These are phyloP conservation scores for Nycticebus coucang DNA, from an alignment of 2,113 vertebrate species.

Conservation along the genomic window DNA sequence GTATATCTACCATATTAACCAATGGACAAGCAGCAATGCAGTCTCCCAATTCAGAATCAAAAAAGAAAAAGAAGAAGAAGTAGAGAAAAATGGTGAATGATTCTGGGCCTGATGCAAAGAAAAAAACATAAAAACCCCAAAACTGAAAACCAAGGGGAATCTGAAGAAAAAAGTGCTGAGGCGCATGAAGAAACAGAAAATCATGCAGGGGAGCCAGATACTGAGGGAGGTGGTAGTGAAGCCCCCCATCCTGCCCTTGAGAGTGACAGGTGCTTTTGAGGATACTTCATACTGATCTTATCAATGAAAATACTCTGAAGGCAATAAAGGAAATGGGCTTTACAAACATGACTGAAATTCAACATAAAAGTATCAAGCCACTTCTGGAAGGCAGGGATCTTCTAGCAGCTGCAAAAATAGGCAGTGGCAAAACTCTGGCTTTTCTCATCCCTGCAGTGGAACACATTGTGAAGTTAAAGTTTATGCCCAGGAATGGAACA, in stretches of 20 bases:
- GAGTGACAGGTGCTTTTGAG: slow-evolving; percentile 98
- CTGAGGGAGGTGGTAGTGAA: slow-evolving; percentile 80
- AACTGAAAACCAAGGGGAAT: slow-evolving; percentile 41
- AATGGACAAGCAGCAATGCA: slow-evolving; percentile 31
- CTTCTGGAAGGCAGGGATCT: slow-evolving; percentile 98
- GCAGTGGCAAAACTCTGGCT: slow-evolving; percentile 98
- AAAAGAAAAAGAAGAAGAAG: slow-evolving; percentile 88
- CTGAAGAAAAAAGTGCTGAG: slow-evolving; percentile 30
- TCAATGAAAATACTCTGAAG: slow-evolving; percentile 94
- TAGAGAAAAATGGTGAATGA: too few species aligned
- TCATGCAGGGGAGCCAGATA: not conserved
- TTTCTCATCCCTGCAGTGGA: slow-evolving; percentile 98
- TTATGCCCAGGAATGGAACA: slow-evolving; percentile 98
- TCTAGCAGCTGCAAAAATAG: slow-evolving; percentile 96
- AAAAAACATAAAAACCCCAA: too few species aligned
- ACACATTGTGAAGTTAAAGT: slow-evolving; percentile 97
- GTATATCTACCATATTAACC: not conserved
- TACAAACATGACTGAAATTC: slow-evolving; percentile 97
- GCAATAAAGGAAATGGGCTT: slow-evolving; percentile 96
- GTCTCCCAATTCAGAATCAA: slow-evolving; percentile 38
- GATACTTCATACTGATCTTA: slow-evolving; percentile 90
- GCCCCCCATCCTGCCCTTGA: slow-evolving; percentile 90
- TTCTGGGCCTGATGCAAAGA: slow-evolving; percentile 69
- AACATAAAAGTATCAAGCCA: slow-evolving; percentile 96
- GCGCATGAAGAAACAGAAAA: slow-evolving; percentile 31